Percentiles rank a stretch among this genome's conserved stretches.
Evolutionary conservation across 2,113 vertebrate species (phyloP).

Genomic region (Gavialis gangeticus): DNA sequence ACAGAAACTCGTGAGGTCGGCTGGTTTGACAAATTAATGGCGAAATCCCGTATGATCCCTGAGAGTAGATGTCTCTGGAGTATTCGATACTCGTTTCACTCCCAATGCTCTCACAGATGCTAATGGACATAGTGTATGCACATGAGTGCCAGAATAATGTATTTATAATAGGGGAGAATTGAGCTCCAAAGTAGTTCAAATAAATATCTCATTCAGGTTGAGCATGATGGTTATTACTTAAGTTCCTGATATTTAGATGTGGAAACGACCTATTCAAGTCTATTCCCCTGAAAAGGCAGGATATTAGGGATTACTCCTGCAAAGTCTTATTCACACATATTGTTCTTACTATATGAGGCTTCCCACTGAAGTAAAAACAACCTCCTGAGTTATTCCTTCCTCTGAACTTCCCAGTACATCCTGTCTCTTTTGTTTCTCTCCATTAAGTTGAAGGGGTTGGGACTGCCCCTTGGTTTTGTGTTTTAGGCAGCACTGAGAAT

Average conservation of each 20-base stretch:
- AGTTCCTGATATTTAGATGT: rapidly evolving
- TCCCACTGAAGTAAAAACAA: slow-evolving; percentile 10
- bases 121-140: not conserved
- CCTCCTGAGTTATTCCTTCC: not conserved
- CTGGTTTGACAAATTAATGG: not conserved
- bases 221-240: not conserved
- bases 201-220: not conserved
- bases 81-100: rapidly evolving
- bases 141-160: not conserved
- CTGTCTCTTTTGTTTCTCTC: slow-evolving; percentile 22
- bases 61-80: rapidly evolving
- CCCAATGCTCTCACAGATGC: not conserved
- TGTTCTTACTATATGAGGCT: not conserved
- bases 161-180: rapidly evolving
- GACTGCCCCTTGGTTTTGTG: not conserved
- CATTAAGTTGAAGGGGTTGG: not conserved
- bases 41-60: not conserved
- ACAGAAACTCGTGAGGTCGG: not conserved
- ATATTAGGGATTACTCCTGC: not conserved
- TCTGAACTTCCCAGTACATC: not conserved
- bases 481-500: not conserved
- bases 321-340: not conserved
- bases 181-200: not conserved
- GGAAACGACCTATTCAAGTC: not conserved
- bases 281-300: rapidly evolving